Conservation (phyloP, 2,888 invertebrate genomes). For the Amblyjoppa proteus region DNA sequence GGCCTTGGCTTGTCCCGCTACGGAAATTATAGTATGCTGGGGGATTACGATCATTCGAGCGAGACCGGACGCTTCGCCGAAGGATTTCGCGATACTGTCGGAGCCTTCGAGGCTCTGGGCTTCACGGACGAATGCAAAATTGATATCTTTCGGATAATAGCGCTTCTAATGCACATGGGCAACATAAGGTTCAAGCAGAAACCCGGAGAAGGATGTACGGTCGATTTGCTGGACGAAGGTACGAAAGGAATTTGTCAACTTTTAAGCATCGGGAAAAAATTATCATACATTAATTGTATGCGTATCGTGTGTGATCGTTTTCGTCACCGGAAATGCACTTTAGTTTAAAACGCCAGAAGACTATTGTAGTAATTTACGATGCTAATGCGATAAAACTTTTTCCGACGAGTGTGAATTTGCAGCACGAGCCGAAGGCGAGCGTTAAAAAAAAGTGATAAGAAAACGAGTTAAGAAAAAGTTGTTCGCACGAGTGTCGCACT, state of each 20-base stretch:
- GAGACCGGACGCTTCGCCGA: conserved; percentile 59
- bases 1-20: conserved; percentile 74
- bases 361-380: background rate
- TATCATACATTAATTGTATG: no score
- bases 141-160: conserved; percentile 79
- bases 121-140: conserved; percentile 73
- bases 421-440: no score
- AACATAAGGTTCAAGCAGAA: conserved; percentile 79
- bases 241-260: conserved; percentile 20
- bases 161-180: conserved; percentile 81
- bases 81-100: conserved; percentile 77
- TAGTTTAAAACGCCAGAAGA: background rate
- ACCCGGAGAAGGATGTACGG: conserved; percentile 71
- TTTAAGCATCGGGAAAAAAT: no score
- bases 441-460: no score
- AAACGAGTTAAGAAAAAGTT: no score
- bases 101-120: conserved; percentile 78
- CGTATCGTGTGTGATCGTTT: no score
- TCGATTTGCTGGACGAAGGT: conserved; percentile 73
- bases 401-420: no score
- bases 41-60: conserved; percentile 52
- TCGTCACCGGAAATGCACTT: background rate
- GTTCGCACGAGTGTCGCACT: no score
- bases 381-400: no score
- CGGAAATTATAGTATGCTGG: conserved; percentile 75